Percentiles rank a stretch among this genome's conserved stretches.
Conservation (phyloP, 2,113 vertebrate genomes). For the Melanotaenia duboulayi region DNA sequence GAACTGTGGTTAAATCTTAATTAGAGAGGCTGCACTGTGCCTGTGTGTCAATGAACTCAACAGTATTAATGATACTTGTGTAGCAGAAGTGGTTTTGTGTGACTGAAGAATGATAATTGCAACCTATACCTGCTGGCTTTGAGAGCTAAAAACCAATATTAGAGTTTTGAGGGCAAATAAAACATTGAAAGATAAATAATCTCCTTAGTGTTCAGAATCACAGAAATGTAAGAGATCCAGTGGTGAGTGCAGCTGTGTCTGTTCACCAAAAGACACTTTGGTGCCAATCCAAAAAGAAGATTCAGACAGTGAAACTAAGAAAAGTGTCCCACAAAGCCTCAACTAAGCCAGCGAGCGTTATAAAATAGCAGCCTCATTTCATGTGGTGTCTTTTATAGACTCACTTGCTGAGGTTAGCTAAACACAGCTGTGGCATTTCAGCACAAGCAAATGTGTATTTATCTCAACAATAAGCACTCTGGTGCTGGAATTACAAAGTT, state of each 20-base stretch:
- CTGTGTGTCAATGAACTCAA: constrained; percentile 49
- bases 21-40: constrained; percentile 68
- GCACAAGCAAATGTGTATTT: constrained; percentile 75
- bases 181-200: constrained; percentile 11
- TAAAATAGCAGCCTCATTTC: constrained; percentile 70
- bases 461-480: constrained; percentile 72
- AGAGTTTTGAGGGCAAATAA: constrained; percentile 28
- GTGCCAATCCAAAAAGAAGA: constrained; percentile 68
- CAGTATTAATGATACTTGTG: constrained; percentile 37
- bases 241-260: constrained; percentile 50
- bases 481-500: constrained; percentile 57
- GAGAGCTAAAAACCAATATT: constrained; percentile 32
- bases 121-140: constrained; percentile 30
- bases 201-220: background rate
- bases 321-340: constrained; percentile 76
- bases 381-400: constrained; percentile 72
- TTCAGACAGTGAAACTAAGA: constrained; percentile 66
- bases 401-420: constrained; percentile 73
- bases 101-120: constrained; percentile 52
- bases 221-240: constrained; percentile 22
- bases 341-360: constrained; percentile 46
- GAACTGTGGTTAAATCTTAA: constrained; percentile 71
- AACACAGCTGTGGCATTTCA: constrained; percentile 80
- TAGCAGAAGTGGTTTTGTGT: constrained; percentile 43
- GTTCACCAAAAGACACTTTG: constrained; percentile 42